Percentiles rank a stretch among this genome's conserved stretches.
These are phyloP conservation scores for Drosophila tropicalis DNA, from an alignment of 1,140 invertebrate species.

Conservation along the genomic window DNA sequence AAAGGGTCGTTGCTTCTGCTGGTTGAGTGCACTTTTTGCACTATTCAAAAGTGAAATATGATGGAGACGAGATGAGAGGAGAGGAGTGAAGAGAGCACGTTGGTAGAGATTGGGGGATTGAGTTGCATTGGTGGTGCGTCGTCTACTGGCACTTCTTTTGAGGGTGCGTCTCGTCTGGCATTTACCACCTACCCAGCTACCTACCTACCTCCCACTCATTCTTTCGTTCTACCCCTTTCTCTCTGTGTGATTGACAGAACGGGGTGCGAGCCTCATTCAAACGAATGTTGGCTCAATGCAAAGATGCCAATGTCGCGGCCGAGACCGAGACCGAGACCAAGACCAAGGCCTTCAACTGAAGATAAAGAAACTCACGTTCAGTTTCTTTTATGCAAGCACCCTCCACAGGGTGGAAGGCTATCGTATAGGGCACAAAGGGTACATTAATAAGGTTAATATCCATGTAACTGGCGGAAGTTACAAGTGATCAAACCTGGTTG, in stretches of 20 bases:
- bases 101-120: constrained; percentile 4
- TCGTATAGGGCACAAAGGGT: background rate
- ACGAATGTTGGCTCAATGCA: constrained; percentile 8
- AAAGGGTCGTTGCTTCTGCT: constrained; percentile 24
- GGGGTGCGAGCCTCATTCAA: background rate
- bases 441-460: background rate
- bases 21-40: constrained; percentile 76
- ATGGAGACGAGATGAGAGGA: background rate
- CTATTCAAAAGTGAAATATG: constrained; percentile 66
- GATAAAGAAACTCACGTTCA: background rate
- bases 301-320: constrained; percentile 40
- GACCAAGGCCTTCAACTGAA: constrained; percentile 14
- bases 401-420: background rate
- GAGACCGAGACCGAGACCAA: constrained; percentile 12
- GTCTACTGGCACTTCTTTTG: constrained; percentile 10
- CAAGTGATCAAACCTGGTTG: too few species aligned
- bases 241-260: background rate
- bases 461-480: too few species aligned
- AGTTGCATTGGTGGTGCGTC: constrained; percentile 10
- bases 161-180: constrained; percentile 45
- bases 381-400: too few species aligned
- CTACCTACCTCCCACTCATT: too few species aligned
- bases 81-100: background rate
- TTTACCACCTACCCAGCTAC: background rate
- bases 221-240: too few species aligned